Base-by-base conservation (phyloP, 1,140 invertebrate species). In the Platyura marginata region DNA sequence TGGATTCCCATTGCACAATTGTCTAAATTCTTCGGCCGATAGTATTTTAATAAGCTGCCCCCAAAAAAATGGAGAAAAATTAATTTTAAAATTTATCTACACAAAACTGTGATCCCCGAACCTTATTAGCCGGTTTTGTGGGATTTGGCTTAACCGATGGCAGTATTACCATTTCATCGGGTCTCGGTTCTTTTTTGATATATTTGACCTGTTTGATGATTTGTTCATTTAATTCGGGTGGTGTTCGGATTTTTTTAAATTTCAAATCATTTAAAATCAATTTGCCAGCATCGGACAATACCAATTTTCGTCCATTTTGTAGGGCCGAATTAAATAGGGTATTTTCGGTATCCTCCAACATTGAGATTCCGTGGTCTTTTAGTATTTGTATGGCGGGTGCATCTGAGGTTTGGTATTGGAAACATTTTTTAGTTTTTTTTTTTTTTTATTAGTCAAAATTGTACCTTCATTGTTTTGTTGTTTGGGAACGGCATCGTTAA, bases 271-370 rank as follows among this genome's bases (percentile, higher is more conserved):
- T 79, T 46, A 85, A 56, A 4, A 80, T 72, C 49, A 83, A 64
- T 53, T 83, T 83, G 15, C 82, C 81, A 41, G 79, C 79, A 56
- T 85, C 76, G 49, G 83, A 86, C 37, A 87, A 62, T 41, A 81
- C 70, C 16, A 87, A 70, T 35, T 78, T 79, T 56, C 83, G 73
- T 2, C 84, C 83, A 63, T 73, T 81, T 65, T 84, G 79, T 50
- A 88, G 68, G 10, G 81, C 81, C 41, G 79, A 79, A 41, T 75
- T 75, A 21, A 88, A 41, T 51, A 61, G 49, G 42, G 58, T 55
- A 40, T 57, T 59, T 2, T 56, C 72, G 32, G 79, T 75, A 45
- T 71, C 69, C 29, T 79, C 76, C 47, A 86, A 71, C 71, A 84
- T 79, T 20, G 75, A 79, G 37, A 87, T 85, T 29, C 82, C 82